Evolutionary conservation across 2,888 invertebrate species (phyloP), one percentile per base, ranked within the genome.

Genomic region (Meiosimyza decipiens): DNA sequence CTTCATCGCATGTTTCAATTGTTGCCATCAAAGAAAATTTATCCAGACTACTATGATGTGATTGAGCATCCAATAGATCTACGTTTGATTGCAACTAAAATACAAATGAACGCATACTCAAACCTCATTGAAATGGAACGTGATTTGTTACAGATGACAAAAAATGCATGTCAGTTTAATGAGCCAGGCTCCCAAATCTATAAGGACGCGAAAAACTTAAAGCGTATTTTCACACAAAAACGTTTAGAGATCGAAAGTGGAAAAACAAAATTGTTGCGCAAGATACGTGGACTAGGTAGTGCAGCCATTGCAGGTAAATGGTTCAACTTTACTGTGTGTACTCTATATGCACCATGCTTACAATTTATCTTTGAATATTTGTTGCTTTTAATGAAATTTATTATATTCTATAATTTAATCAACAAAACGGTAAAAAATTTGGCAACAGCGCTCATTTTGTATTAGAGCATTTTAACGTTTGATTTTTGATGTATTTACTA

Each of bases 111-210:
- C 69, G 92, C 94, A 71, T 99, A 99, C 84, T 88, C 89, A 0
- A 91, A 88, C 76, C 86, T 99, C 51, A 88, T 89, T 62, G 96
- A 97, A 71, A 89, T 99, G 89, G 98, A 98, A 85, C 92, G 92
- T 75, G 99, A 99, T 89, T 87, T 99, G 54, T 86, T 93, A 77
- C 89, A 95, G 69, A 95, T 99, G 94, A 95, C 95, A 64, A 93
- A 94, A 78, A 99, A 99, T 87, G 99, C 99, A 0, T 98, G 97
- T 84, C 89, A 92, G 18, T 99, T 97, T 84, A 99, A 99, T 85
- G 98, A 98, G 83, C 97, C 99, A 0, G 97, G 97, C 3, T 98
- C 98, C 15, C 94, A 94, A 84, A 98, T 99, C 79, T 98, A 97
- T 84, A 97, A 96, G 87, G 97, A 98, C 87, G 97, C 98, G 1